Percentiles rank a stretch among this genome's conserved stretches.
Conservation (phyloP, 2,888 invertebrate species). For the Dilophus febrilis region DNA sequence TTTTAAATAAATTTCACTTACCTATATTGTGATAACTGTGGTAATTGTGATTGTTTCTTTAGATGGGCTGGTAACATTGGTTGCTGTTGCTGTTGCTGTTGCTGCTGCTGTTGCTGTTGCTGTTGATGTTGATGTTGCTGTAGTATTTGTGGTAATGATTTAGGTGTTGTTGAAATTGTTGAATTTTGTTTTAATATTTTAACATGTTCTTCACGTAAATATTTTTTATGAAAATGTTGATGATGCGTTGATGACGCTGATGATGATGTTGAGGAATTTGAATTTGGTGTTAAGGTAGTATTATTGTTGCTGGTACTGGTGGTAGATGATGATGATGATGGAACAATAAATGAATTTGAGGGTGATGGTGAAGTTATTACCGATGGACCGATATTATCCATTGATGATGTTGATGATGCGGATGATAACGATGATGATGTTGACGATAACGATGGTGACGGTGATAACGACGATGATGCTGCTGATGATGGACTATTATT, state of each 20-base stretch:
- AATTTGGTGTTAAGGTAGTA: neutral
- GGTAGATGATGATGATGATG: constrained; percentile 4
- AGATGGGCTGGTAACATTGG: neutral
- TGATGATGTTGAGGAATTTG: constrained; percentile 2
- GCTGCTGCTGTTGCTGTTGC: constrained; percentile 4
- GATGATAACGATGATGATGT: constrained; percentile 15
- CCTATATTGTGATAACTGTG: neutral
- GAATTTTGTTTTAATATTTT: constrained; percentile 16
- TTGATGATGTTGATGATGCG: constrained; percentile 10
- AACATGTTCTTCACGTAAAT: constrained; percentile 27
- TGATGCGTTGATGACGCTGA: constrained; percentile 8
- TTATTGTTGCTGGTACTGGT: neutral
- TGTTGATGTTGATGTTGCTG: neutral
- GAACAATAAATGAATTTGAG: neutral
- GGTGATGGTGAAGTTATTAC: constrained; percentile 4
- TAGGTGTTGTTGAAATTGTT: neutral
- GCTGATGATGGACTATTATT: constrained; percentile 1
- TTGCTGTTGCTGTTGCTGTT: neutral
- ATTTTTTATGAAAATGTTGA: constrained; percentile 29
- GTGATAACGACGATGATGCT: neutral
- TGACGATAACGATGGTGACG: neutral
- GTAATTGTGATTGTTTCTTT: neutral
- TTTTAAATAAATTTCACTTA: neutral
- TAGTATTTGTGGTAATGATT: neutral
- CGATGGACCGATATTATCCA: neutral